Evolutionary conservation across 2,888 invertebrate genomes (phyloP), one percentile per base, ranked within the genome.

Genomic region (Phyto melanocephala): DNA sequence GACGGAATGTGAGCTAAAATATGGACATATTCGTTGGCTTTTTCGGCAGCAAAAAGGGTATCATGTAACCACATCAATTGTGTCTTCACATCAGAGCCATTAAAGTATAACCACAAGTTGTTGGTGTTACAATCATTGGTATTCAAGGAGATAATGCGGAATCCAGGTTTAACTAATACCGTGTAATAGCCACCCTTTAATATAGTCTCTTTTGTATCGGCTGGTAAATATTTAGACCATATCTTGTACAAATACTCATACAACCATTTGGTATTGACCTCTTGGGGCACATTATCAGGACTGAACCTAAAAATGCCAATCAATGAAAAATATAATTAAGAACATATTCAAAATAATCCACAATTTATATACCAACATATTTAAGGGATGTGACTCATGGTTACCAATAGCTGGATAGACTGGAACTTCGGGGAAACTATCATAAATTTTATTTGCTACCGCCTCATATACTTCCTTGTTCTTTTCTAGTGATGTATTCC

Each of bases 1-100:
- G 95, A 93, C 0, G 97, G 97, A 60, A 98, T 94, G 87, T 98
- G 98, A 0, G 94, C 94, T 62, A 98, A 92, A 47, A 97, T 95
- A 87, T 97, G 96, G 0, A 98, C 96, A 87, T 93, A 93, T 88
- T 97, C 96, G 0, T 93, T 92, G 1, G 93, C 93, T 28, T 91
- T 89, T 89, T 98, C 98, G 0, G 98, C 95, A 85, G 93, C 92
- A 67, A 93, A 91, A n/a, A 98, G 91, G 65, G 95, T 94, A 13
- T 93, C 91, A 1, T 95, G 93, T 35, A 98, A 90, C 98, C 98
- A 98, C 77, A 94, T 93, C 68, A 98, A 92, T 89, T 97, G 96
- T 0, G 92, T 93, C 83, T 94, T 94, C 10, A 95, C 94, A 87
- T 97, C 96, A 13, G 90, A 88, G 1, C 95, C 94, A 83, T 95